Conservation (phyloP, 2,888 invertebrate genomes). For the Mimas tiliae region DNA sequence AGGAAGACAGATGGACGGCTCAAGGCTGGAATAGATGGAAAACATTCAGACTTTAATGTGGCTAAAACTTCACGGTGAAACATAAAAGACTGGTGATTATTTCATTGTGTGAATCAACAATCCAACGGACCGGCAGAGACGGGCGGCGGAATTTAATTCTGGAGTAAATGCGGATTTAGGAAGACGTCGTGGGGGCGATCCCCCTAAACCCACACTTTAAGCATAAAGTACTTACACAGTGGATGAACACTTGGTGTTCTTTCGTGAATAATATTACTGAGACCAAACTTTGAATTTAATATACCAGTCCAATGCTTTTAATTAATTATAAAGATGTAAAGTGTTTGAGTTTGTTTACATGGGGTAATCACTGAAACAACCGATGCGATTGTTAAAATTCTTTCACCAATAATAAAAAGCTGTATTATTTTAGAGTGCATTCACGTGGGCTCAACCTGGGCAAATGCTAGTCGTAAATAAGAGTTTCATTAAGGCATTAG, state of each 20-base stretch:
- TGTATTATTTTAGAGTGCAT: too few relatives aligned
- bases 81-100: slow-evolving; percentile 51
- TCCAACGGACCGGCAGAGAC: neutral
- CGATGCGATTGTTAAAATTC: too few relatives aligned
- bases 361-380: too few relatives aligned
- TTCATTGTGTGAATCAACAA: slow-evolving; percentile 48
- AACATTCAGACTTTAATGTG: slow-evolving; percentile 48
- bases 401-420: too few relatives aligned
- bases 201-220: neutral
- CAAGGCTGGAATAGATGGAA: slow-evolving; percentile 52
- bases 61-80: slow-evolving; percentile 49
- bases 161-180: slow-evolving; percentile 10
- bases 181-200: neutral
- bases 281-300: neutral
- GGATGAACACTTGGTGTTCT: neutral
- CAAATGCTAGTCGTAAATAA: too few relatives aligned
- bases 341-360: too few relatives aligned
- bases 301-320: neutral
- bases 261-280: neutral
- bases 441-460: too few relatives aligned
- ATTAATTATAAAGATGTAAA: too few relatives aligned
- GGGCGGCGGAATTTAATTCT: slow-evolving; percentile 26
- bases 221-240: neutral
- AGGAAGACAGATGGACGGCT: slow-evolving; percentile 46
- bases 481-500: too few relatives aligned